phyloP scores from a whole-genome alignment of 1,140 invertebrate species.

The Sarcophaga peregrina region DNA sequence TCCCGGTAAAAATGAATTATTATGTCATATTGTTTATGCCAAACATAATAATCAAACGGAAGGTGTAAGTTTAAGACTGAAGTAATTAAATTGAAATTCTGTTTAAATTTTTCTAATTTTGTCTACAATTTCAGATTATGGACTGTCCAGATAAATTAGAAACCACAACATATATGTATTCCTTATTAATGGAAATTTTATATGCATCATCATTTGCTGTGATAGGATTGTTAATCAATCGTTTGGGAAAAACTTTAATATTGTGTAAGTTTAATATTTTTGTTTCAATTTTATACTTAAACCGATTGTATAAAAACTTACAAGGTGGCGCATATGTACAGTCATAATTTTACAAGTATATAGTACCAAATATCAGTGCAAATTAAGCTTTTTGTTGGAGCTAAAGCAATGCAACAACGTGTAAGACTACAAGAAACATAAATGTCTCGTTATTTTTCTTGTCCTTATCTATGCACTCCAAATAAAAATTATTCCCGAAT shows the following conservation, averaged over 20 bases:
- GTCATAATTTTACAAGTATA: no score
- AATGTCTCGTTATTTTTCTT: no score
- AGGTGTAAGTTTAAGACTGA: slow-evolving; percentile 39
- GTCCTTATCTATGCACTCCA: no score
- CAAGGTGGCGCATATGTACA: no score
- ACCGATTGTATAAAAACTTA: no score
- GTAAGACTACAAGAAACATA: no score
- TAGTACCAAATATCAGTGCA: no score
- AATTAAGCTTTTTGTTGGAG: no score
- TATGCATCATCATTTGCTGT: slow-evolving; percentile 48
- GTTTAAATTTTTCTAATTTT: slow-evolving; percentile 24
- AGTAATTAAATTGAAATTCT: not conserved
- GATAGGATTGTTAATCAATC: slow-evolving; percentile 46
- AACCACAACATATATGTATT: slow-evolving; percentile 47
- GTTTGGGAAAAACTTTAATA: slow-evolving; percentile 46
- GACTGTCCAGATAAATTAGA: slow-evolving; percentile 46
- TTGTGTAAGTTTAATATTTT: slow-evolving; percentile 43
- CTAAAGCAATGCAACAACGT: no score
- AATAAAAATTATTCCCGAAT: no score
- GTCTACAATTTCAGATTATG: slow-evolving; percentile 34
- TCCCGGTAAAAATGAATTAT: slow-evolving; percentile 39
- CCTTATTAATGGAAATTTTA: slow-evolving; percentile 48
- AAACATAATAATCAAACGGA: slow-evolving; percentile 46
- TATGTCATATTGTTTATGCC: slow-evolving; percentile 48
- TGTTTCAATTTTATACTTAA: no score